Evolutionary conservation across 2,888 invertebrate species (phyloP), one percentile per base, ranked within the genome.

Genomic region (Halictus ligatus): DNA sequence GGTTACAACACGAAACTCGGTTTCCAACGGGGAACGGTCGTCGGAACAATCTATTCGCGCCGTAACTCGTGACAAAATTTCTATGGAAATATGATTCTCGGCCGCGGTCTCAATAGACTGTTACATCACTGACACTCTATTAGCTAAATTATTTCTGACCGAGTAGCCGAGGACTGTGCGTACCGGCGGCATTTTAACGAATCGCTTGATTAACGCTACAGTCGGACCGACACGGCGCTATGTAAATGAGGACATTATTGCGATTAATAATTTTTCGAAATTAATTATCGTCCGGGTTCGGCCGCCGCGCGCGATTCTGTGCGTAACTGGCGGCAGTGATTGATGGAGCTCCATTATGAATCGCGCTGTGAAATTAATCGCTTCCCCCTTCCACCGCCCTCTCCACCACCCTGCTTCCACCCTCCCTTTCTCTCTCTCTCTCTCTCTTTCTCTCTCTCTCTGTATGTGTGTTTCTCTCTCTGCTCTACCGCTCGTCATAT

Each of bases 301-400:
- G 83, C 84, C 85, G 75, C 78, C 80, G 78, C 75, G 80, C 76
- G 80, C 81, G 82, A 80, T 78, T 76, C 84, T 80, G 73, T 80
- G 88, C 85, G 89, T 92, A 92, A 91, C 90, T 89, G 92, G 89
- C 89, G 88, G 85, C 88, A 87, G 90, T 94, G 94, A 94, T 94
- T 94, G 93, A 94, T 94, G 92, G 92, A 89, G 90, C 88, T 92
- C 92, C 92, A 94, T 93, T 94, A 93, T 93, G 92, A 94, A 93
- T 93, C 92, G 91, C 90, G 90, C 91, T 92, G 90, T 91, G 91
- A 93, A 94, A 94, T 94, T 93, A 94, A 94, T 94, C 92, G 93
- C 91, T 83, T 82, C 79, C 89, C 83, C 80, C 82, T 79, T 71
- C 85, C 43, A 43, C 43, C 69, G 81, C 43, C 79, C 60, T 74